Evolutionary conservation across 2,113 vertebrate genomes (phyloP), one percentile per base, ranked within the genome.

Genomic region (Chionomys nivalis): DNA sequence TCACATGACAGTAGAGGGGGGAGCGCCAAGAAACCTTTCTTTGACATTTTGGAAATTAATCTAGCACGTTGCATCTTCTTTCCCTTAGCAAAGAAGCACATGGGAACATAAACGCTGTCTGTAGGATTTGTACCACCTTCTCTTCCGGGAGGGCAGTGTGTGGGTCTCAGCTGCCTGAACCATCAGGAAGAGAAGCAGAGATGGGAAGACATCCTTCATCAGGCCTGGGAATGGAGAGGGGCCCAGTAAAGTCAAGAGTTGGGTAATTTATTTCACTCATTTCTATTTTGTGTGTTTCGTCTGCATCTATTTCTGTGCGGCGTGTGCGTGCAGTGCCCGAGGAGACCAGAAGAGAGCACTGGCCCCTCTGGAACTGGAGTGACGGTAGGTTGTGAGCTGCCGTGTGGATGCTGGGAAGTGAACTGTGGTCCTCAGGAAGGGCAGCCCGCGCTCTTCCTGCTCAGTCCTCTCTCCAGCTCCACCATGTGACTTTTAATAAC

Each of bases 1-100:
- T 72, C 72, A 81, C 11, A 52, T 58, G 33, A 39, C 2, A 52
- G 14, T 36, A 33, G 24, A 33, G n/a, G 90, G 0, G 36, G 39
- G 58, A 52, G 19, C 44, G 44, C 65, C 26, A 82, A 82, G 26
- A 70, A 94, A 49, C 13, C 44, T 86, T 47, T 68, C 91, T 93
- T 91, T 83, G 87, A 14, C 4, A 6, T 44, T 55, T 42, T 95
- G 88, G 88, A 95, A 86, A 78, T 55, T 70, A 91, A 94, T 73
- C 39, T 72, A 52, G 16, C 10, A 19, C 65, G 12, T 70, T 88
- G 65, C 31, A 55, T 49, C 58, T 42, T 88, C 44, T 77, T 92
- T 92, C 76, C 23, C 24, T 5, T 66, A 31, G 85, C 21, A 78
- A 70, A 66, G 44, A 14, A 85, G 11, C 42, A 10, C 42, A 33